Base-by-base conservation (phyloP, 2,113 vertebrate species). In the Etheostoma cragini region DNA sequence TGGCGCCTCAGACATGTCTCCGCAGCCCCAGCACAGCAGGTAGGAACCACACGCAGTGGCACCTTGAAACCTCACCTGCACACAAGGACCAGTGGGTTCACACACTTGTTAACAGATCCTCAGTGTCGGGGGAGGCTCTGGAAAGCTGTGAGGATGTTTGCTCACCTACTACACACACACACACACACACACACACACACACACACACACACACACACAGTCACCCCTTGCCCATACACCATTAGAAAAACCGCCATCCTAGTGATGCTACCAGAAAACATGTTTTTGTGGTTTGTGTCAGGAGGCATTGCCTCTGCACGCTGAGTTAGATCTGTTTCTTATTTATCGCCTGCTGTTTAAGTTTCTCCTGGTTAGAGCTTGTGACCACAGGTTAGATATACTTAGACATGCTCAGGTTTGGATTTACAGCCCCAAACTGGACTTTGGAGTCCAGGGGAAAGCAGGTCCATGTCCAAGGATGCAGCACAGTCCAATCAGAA, bases 21-120 rank as follows among this genome's bases (percentile, higher is more conserved):
- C 96, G 94, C 93, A 98, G 94, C 93, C 95, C 97, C 0, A 90
- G 93, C 93, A 92, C 96, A 93, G 92, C 97, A 97, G 97, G 98
- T 99, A 97, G 94, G 84, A 76, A 30, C 8, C 76, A 54, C 67
- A 78, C 24, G 64, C 49, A 26, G 38, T 1, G 1, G 22, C 30
- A 52, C 30, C 67, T 11, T 42, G 38, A 42, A 42, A 42, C 38
- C 38, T 42, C 38, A 42, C 38, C 38, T 42, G 38, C 38, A 42
- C 38, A 3, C 38, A 42, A 42, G 38, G 10, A 42, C 38, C 38
- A 42, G 38, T 11, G 38, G 38, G 38, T 42, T 42, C 69, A 76
- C 61, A 69, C 14, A 1, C 38, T 15, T 42, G 8, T 26, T 46
- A 65, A 38, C 22, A 72, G 76, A 50, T 17, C 57, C n/a, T 49